Evolutionary conservation across 2,888 invertebrate species (phyloP), one percentile per base, ranked within the genome.

Genomic region (Sipunculus nudus): DNA sequence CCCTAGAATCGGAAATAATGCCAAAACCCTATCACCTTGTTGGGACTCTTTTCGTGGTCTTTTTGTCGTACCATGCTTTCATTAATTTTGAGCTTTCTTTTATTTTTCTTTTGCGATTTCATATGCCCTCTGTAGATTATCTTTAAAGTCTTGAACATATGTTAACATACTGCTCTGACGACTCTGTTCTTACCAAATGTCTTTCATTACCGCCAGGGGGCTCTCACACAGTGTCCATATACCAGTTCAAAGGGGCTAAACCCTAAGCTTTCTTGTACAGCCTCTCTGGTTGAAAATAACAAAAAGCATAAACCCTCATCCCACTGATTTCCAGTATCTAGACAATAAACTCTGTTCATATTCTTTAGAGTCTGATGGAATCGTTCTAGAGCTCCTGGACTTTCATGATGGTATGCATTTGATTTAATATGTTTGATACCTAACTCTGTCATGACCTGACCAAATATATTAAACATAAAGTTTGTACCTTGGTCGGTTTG

Each of bases 331-430:
- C 26, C 47, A 47, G 21, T 47, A 8, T 25, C 47, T 6, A 25
- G 10, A 47, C 47, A 47, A 19, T 25, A 26, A 13, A 10, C 26
- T 25, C 28, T 21, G 6, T 13, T 8, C 47, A 47, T 47, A 26
- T 8, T 47, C 19, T 47, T 47, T 10, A 47, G 10, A 26, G 47
- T 47, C 28, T 47, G 47, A 26, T 47, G 47, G 47, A 47, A 47
- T 10, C 47, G 8, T 28, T 25, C 47, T 25, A 25, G 28, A 26
- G 23, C 25, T 10, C 47, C 23, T 19, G 8, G 23, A 13, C 10
- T 13, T 28, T 25, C 8, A 25, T 23, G 16, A 16, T 10, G 21
- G 19, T n/a, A n/a, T n/a, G n/a, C n/a, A n/a, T n/a, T n/a, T n/a
- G n/a, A n/a, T n/a, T n/a, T n/a, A n/a, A n/a, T n/a, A n/a, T n/a